Conservation (phyloP, 2,113 vertebrate genomes). For the Beaufortia kweichowensis region DNA sequence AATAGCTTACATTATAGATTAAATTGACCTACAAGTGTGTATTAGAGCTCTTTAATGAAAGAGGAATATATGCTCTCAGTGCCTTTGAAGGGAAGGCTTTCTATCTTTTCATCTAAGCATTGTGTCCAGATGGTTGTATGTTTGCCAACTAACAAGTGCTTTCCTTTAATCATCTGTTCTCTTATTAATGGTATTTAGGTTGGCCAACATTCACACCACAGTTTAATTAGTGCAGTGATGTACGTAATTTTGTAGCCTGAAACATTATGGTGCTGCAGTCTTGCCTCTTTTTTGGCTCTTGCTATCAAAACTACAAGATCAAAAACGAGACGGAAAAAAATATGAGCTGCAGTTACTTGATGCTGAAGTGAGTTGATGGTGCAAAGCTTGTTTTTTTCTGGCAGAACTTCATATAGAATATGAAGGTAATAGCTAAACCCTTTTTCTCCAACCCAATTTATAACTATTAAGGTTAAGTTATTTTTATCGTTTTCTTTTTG, state of each 20-base stretch:
- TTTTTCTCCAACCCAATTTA: background rate
- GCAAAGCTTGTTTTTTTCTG: conserved; percentile 23
- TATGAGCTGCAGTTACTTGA: background rate
- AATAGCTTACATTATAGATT: background rate
- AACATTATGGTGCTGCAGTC: background rate
- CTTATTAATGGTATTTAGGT: conserved; percentile 38
- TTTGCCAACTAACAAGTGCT: conserved; percentile 31
- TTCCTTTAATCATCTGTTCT: conserved; percentile 43
- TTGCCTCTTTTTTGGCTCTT: background rate
- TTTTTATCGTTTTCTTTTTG: conserved; percentile 17
- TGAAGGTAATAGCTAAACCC: background rate
- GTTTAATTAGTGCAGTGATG: conserved; percentile 23
- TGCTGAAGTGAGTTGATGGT: conserved; percentile 20
- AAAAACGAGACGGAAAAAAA: background rate
- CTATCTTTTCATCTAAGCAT: conserved; percentile 7
- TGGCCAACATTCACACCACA: conserved; percentile 29
- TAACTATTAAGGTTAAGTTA: conserved; percentile 4
- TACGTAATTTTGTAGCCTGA: background rate
- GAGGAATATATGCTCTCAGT: background rate
- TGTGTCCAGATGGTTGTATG: conserved; percentile 20
- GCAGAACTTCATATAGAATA: conserved; percentile 8
- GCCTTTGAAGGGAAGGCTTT: background rate
- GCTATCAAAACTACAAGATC: conserved; percentile 14
- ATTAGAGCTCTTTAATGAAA: background rate
- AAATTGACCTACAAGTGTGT: background rate